These are phyloP conservation scores for Drosophila mauritiana DNA, from an alignment of 1,140 invertebrate species.

Conservation along the genomic window DNA sequence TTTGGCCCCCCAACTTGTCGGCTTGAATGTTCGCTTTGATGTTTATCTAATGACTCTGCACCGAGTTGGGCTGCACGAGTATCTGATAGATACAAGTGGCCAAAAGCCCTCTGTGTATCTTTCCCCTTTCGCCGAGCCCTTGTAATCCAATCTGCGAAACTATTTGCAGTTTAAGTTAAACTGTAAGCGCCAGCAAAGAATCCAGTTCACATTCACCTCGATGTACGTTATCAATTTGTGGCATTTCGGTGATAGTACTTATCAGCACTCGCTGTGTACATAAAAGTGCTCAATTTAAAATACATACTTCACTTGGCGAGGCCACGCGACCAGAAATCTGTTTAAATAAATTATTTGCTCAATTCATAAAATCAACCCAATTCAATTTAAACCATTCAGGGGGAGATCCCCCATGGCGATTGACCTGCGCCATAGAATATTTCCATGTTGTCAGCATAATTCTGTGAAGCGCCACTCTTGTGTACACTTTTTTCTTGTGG, in stretches of 20 bases:
- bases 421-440: constrained; percentile 30
- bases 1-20: constrained; percentile 18
- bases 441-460: constrained; percentile 37
- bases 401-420: constrained; percentile 14
- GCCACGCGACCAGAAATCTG: constrained; percentile 15
- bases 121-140: not conserved
- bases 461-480: constrained; percentile 19
- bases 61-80: constrained; percentile 29
- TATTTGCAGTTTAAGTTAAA: constrained; percentile 38
- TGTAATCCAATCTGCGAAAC: constrained; percentile 36
- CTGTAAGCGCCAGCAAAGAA: constrained; percentile 23
- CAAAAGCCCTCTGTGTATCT: constrained; percentile 7
- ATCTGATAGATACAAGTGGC: constrained; percentile 35
- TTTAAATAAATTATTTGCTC: constrained; percentile 38
- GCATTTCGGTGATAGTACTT: constrained; percentile 28
- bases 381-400: constrained; percentile 46
- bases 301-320: constrained; percentile 13
- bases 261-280: constrained; percentile 21
- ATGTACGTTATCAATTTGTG: constrained; percentile 35
- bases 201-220: not conserved
- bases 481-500: constrained; percentile 4
- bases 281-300: constrained; percentile 25
- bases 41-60: constrained; percentile 46
- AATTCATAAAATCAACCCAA: constrained; percentile 37
- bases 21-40: constrained; percentile 47